phyloP scores from a whole-genome alignment of 2,888 invertebrate genomes.

The Ennomos erosarius region DNA sequence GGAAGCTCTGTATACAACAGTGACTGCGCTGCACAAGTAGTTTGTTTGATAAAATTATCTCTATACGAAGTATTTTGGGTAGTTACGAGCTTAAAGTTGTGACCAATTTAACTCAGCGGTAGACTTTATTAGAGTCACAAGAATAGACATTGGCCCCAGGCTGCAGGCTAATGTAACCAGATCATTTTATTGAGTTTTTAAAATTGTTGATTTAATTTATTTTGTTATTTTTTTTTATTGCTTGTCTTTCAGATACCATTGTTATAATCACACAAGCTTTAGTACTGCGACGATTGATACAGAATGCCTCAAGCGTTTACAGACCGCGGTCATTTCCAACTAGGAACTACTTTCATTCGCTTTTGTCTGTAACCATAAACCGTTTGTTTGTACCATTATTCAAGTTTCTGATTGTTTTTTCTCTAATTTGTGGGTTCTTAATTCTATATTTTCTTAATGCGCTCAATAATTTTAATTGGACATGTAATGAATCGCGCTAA shows the following conservation, averaged over 20 bases:
- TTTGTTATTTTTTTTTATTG: too few species aligned
- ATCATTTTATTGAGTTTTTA: too few species aligned
- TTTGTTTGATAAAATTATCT: too few species aligned
- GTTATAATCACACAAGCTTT: neutral
- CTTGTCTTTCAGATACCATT: too few species aligned
- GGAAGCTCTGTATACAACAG: constrained; percentile 32
- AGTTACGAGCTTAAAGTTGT: too few species aligned
- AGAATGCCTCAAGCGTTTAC: constrained; percentile 16
- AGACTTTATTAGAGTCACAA: too few species aligned
- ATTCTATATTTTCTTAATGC: neutral
- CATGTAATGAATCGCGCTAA: neutral
- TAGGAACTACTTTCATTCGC: constrained; percentile 33
- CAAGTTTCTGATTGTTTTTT: constrained; percentile 11
- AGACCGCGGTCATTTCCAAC: constrained; percentile 24
- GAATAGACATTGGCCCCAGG: too few species aligned
- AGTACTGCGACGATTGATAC: constrained; percentile 1
- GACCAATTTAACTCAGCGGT: too few species aligned
- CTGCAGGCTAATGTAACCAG: too few species aligned
- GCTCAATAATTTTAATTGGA: neutral
- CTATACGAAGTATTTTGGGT: too few species aligned
- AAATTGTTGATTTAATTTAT: too few species aligned
- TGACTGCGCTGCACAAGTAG: constrained; percentile 2
- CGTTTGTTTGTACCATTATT: constrained; percentile 20
- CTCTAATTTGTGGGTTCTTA: constrained; percentile 9
- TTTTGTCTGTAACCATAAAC: constrained; percentile 32